Conservation (phyloP, 2,113 vertebrate genomes). For the Oncorhynchus nerka region DNA sequence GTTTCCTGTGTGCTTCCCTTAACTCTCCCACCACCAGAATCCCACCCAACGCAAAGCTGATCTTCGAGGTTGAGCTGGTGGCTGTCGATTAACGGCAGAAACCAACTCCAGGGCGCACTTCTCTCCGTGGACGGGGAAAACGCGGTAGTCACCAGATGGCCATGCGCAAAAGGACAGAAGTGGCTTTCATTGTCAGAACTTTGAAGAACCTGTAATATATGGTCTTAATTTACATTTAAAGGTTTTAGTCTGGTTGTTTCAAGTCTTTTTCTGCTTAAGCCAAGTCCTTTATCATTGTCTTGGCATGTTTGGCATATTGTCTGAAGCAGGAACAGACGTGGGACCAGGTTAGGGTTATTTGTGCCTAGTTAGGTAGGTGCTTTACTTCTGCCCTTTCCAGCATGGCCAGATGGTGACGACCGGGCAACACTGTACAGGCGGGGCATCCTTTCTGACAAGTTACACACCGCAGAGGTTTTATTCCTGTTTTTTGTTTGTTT, state of each 20-base stretch:
- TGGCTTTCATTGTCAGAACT: constrained; percentile 5
- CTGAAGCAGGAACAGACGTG: background rate
- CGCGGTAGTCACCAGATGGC: background rate
- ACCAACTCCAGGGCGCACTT: constrained; percentile 19
- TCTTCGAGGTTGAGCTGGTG: constrained; percentile 94
- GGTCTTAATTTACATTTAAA: constrained; percentile 1
- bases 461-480: constrained; percentile 7
- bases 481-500: constrained; percentile 22
- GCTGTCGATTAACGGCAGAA: constrained; percentile 79
- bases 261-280: constrained; percentile 5
- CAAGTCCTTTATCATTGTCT: background rate
- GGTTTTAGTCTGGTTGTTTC: constrained; percentile 1
- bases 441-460: constrained; percentile 21
- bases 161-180: constrained; percentile 14
- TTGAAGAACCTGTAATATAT: background rate
- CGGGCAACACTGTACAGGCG: constrained; percentile 58
- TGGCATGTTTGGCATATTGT: background rate
- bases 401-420: constrained; percentile 15
- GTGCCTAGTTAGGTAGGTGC: background rate
- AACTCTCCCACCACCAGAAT: constrained; percentile 80
- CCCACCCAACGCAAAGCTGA: constrained; percentile 92
- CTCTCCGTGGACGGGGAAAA: background rate
- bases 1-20: constrained; percentile 65
- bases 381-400: constrained; percentile 11
- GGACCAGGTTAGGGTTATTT: background rate